Evolutionary conservation across 2,113 vertebrate species (phyloP).

Genomic region (Epinephelus lanceolatus): DNA sequence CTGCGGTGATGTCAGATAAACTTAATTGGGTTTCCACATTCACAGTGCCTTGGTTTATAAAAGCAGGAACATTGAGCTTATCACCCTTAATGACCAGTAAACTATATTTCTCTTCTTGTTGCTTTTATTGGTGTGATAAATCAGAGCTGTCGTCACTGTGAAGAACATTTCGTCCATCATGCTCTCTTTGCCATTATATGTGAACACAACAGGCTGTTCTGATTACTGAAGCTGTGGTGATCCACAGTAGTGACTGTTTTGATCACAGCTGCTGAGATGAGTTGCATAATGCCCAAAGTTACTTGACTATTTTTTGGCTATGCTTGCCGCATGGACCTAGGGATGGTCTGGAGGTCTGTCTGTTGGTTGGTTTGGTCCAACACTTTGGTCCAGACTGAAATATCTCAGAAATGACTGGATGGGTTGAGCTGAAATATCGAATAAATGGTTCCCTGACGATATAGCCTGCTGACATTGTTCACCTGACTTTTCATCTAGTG

Average conservation of each 20-base stretch:
- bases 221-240: background rate
- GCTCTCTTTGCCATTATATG: background rate
- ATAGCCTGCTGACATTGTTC: background rate
- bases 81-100: constrained; percentile 28
- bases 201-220: background rate
- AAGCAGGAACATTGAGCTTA: constrained; percentile 7
- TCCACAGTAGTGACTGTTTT: background rate
- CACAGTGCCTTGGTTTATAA: constrained; percentile 9
- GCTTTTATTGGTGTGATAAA: constrained; percentile 46
- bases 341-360: background rate
- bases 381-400: background rate
- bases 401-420: background rate
- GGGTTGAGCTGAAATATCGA: background rate
- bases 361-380: background rate
- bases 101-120: constrained; percentile 23
- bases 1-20: constrained; percentile 12
- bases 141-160: constrained; percentile 1
- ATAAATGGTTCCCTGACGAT: background rate
- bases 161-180: background rate
- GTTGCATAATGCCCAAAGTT: background rate
- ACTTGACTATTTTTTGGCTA: background rate
- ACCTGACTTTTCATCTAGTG: too few species aligned
- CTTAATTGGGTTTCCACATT: constrained; percentile 21
- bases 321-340: background rate
- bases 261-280: too few species aligned